Evolutionary conservation across 2,888 invertebrate genomes (phyloP), one percentile per base, ranked within the genome.

Genomic region (Vesta saturnalis): DNA sequence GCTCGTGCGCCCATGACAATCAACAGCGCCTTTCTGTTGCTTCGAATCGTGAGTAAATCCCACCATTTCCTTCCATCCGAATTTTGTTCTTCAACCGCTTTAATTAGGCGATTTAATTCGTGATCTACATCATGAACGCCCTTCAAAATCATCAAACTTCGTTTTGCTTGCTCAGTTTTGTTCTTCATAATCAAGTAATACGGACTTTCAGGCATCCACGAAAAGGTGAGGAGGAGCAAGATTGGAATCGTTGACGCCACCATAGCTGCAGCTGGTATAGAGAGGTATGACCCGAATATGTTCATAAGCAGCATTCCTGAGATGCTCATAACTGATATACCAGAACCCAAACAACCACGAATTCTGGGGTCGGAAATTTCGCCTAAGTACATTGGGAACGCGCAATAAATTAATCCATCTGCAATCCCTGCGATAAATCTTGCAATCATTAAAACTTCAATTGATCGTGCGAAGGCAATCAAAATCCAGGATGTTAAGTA

Each of bases 191-290:
- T 74, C 63, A 82, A 76, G 73, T 82, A 86, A 61, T 87, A 84
- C 0, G 89, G 89, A 1, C 87, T 86, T 83, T 92, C 92, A 12
- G 91, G 91, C 79, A 91, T 85, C 80, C 87, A 88, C 46, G 87
- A 81, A 79, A 90, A 88, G 15, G 86, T 83, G 21, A 88, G 64
- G 43, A 89, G 81, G 75, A 89, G 87, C 55, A 87, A 76, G 21
- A 89, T 80, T 5, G 90, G 88, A 65, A 89, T 83, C 72, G 86
- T 79, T 74, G 88, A 84, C 76, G 89, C 89, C 80, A 88, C 85
- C 65, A 84, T 82, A 63, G 87, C 88, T 72, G 88, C 81, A 16
- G 80, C 81, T 70, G 79, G 79, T 83, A 89, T 86, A 71, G 85
- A 81, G 22, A 88, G 86, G 78, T 85, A 87, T 4, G 88, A 87